Evolutionary conservation across 2,888 invertebrate species (phyloP).

Genomic region (Asteroscopus sphinx): DNA sequence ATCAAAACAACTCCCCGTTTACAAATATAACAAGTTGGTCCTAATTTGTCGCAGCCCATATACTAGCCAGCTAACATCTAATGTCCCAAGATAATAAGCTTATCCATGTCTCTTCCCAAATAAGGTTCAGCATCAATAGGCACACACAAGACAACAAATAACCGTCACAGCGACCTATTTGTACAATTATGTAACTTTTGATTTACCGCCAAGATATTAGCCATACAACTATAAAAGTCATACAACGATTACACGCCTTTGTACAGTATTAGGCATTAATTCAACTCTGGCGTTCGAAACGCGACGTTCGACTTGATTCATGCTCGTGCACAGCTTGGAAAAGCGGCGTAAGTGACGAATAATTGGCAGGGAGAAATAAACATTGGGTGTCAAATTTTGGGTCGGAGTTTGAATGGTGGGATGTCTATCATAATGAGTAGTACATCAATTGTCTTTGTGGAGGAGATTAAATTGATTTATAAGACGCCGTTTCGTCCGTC

Average conservation of each 20-base stretch:
- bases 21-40: slow-evolving; percentile 32
- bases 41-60: slow-evolving; percentile 32
- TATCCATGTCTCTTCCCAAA: slow-evolving; percentile 47
- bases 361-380: slow-evolving; percentile 39
- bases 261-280: slow-evolving; percentile 80
- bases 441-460: slow-evolving; percentile 82
- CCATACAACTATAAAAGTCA: slow-evolving; percentile 76
- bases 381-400: slow-evolving; percentile 35
- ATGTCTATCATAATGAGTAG: slow-evolving; percentile 51
- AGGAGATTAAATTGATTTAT: slow-evolving; percentile 87
- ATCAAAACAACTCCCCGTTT: slow-evolving; percentile 7
- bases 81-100: slow-evolving; percentile 39
- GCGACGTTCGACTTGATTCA: slow-evolving; percentile 77
- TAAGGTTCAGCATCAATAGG: slow-evolving; percentile 52
- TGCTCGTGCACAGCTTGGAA: slow-evolving; percentile 68
- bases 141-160: slow-evolving; percentile 50
- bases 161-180: slow-evolving; percentile 65
- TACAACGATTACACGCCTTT: slow-evolving; percentile 80
- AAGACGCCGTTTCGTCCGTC: slow-evolving; percentile 78
- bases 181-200: slow-evolving; percentile 73
- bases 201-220: slow-evolving; percentile 75
- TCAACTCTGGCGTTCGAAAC: slow-evolving; percentile 64
- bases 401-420: slow-evolving; percentile 26
- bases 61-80: slow-evolving; percentile 9
- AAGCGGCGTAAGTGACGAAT: slow-evolving; percentile 55